Evolutionary conservation across 1,140 invertebrate genomes (phyloP).

Genomic region (Apis florea): DNA sequence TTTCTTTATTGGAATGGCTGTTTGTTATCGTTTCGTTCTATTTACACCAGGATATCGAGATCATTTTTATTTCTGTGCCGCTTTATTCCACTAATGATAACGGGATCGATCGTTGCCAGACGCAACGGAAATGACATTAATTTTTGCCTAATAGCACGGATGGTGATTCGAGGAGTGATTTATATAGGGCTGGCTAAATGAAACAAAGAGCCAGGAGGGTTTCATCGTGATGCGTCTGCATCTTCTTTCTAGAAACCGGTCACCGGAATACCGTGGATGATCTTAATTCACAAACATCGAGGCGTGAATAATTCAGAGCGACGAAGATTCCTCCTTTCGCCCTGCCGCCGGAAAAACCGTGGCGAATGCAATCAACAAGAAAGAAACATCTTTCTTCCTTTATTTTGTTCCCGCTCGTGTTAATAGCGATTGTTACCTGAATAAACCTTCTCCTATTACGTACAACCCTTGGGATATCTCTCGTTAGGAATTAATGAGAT

Average conservation of each 20-base stretch:
- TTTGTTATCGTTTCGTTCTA: no score
- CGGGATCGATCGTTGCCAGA: background rate
- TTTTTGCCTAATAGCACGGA: background rate
- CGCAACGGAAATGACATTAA: background rate
- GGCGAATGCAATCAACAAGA: conserved; percentile 71
- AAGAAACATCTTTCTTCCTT: conserved; percentile 28
- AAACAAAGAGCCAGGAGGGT: conserved; percentile 41
- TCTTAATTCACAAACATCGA: conserved; percentile 66
- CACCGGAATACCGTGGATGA: conserved; percentile 69
- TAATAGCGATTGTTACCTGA: background rate
- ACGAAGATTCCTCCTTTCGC: conserved; percentile 58
- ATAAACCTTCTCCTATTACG: no score
- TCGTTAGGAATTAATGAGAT: background rate
- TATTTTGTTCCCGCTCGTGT: background rate
- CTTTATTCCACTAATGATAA: background rate
- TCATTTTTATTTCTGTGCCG: no score
- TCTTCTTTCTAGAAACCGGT: conserved; percentile 12
- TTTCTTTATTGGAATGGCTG: no score
- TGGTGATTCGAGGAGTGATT: conserved; percentile 14
- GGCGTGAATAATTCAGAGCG: conserved; percentile 64
- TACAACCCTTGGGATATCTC: no score
- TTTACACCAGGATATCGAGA: no score
- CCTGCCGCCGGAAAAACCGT: conserved; percentile 68
- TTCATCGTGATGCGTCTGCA: background rate
- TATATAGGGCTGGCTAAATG: conserved; percentile 27